Evolutionary conservation across 2,113 vertebrate species (phyloP).

Genomic region (Lasiurus borealis): DNA sequence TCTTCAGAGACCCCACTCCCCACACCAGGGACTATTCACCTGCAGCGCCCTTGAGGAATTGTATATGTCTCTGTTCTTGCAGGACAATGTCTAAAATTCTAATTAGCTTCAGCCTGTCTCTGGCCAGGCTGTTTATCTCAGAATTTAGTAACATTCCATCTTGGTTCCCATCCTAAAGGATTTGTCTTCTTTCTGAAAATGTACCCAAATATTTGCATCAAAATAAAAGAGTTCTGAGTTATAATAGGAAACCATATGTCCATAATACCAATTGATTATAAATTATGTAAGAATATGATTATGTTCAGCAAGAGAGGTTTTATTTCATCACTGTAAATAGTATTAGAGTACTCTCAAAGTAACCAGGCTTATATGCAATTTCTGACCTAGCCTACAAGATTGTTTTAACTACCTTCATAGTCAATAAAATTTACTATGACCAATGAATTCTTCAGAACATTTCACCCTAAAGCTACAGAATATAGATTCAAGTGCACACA

Average conservation of each 20-base stretch:
- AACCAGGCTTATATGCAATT: neutral
- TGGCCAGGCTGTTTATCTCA: neutral
- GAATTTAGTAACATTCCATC: neutral
- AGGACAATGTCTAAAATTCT: neutral
- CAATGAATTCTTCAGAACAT: neutral
- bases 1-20: neutral
- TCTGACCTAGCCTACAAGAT: neutral
- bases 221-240: neutral
- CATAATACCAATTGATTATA: neutral
- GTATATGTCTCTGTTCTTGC: neutral
- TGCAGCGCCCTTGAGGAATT: neutral
- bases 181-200: neutral
- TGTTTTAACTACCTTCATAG: neutral
- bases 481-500: too few relatives aligned
- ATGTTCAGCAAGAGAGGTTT: neutral
- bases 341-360: neutral
- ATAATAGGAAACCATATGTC: neutral
- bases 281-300: neutral
- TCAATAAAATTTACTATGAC: neutral
- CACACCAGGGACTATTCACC: neutral
- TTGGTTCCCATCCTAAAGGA: neutral
- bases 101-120: neutral
- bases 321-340: neutral
- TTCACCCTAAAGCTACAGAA: too few relatives aligned
- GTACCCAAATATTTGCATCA: neutral